Conservation (phyloP, 2,113 vertebrate genomes). For the Anguilla rostrata region DNA sequence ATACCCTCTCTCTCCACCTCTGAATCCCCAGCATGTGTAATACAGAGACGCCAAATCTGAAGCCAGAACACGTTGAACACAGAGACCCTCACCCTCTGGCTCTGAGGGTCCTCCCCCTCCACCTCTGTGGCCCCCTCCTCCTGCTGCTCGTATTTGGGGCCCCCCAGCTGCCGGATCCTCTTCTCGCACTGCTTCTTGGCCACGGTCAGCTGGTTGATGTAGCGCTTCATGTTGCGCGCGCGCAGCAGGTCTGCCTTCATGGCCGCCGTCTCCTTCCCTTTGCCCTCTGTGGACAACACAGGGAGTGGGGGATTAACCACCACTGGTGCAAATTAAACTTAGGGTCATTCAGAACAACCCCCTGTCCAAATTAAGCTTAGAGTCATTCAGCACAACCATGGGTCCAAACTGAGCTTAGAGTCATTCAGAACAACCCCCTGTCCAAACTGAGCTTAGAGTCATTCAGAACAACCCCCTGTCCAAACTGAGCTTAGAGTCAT, state of each 20-base stretch:
- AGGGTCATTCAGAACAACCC: too few relatives aligned
- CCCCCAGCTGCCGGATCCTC: conserved; percentile 85
- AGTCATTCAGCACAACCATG: too few relatives aligned
- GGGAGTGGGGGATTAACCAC: not conserved
- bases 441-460: too few relatives aligned
- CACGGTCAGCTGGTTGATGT: conserved; percentile 96
- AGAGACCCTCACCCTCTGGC: conserved; percentile 79
- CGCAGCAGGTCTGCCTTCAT: conserved; percentile 96
- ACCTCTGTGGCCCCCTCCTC: conserved; percentile 76
- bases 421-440: too few relatives aligned
- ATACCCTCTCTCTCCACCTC: not conserved
- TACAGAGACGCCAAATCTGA: too few relatives aligned
- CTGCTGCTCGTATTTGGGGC: conserved; percentile 86
- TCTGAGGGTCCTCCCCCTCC: conserved; percentile 82
- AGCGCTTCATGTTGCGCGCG: conserved; percentile 95
- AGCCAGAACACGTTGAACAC: too few relatives aligned
- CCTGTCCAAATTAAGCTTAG: too few relatives aligned
- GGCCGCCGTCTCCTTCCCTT: conserved; percentile 92
- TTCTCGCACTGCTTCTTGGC: conserved; percentile 99
- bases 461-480: too few relatives aligned
- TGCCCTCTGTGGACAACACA: conserved; percentile 65
- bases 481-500: too few relatives aligned
- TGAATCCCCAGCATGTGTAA: too few relatives aligned
- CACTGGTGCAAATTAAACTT: too few relatives aligned
- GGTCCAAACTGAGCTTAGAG: too few relatives aligned